Evolutionary conservation across 2,888 invertebrate species (phyloP).

Genomic region (Erebia aethiops): DNA sequence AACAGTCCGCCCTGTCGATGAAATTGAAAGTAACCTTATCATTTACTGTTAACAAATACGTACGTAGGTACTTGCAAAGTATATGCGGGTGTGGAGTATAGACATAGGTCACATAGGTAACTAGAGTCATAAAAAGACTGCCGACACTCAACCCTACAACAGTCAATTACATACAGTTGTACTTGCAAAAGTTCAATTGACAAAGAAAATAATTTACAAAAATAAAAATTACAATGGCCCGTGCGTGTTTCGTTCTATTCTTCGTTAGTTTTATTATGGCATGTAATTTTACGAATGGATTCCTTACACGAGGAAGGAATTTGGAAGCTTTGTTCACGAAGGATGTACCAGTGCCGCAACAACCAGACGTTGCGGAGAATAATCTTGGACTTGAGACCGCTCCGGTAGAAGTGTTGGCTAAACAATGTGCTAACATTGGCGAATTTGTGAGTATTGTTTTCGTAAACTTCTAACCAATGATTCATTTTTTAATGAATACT

Average conservation of each 20-base stretch:
- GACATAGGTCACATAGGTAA: constrained; percentile 18
- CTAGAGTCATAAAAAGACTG: constrained; percentile 31
- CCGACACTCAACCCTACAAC: constrained; percentile 38
- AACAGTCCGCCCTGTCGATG: constrained; percentile 26
- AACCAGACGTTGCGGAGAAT: constrained; percentile 39
- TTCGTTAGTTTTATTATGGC: constrained; percentile 43
- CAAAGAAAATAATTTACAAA: background rate
- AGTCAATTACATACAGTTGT: constrained; percentile 37
- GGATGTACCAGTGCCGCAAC: constrained; percentile 40
- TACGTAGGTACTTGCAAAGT: background rate
- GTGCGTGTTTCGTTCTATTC: constrained; percentile 46
- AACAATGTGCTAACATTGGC: constrained; percentile 59
- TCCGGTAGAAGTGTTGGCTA: constrained; percentile 23
- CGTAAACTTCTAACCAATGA: background rate
- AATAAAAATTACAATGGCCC: constrained; percentile 46
- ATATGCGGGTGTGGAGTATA: constrained; percentile 37
- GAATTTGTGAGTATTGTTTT: constrained; percentile 59
- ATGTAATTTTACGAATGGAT: constrained; percentile 48
- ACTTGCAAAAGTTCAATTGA: constrained; percentile 33
- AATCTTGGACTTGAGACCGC: constrained; percentile 36
- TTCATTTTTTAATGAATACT: no score
- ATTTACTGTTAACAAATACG: constrained; percentile 16
- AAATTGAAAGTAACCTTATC: constrained; percentile 27
- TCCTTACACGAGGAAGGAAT: constrained; percentile 48
- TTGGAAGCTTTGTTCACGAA: constrained; percentile 37